Evolutionary conservation across 2,888 invertebrate genomes (phyloP).

Genomic region (Agrilus cyanescens): DNA sequence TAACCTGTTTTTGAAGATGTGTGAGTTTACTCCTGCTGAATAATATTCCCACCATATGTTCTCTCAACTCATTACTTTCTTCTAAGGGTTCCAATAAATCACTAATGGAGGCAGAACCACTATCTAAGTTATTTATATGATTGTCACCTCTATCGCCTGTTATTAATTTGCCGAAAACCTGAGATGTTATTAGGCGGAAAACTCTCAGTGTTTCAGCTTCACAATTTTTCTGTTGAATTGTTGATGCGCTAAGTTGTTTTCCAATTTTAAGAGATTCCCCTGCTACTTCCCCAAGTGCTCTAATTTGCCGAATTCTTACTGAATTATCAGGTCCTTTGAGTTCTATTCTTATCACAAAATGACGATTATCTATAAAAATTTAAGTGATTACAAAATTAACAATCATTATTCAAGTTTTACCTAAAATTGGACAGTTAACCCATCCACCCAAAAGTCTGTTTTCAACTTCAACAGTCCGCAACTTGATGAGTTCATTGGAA

Average conservation of each 20-base stretch:
- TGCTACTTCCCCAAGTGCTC: slow-evolving; percentile 52
- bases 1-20: slow-evolving; percentile 81
- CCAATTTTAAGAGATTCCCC: slow-evolving; percentile 42
- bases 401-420: slow-evolving; percentile 32
- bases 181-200: slow-evolving; percentile 81
- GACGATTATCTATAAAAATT: slow-evolving; percentile 7
- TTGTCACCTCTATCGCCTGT: slow-evolving; percentile 47
- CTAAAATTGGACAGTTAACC: slow-evolving; percentile 74
- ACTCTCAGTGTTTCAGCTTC: slow-evolving; percentile 87
- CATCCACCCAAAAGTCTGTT: slow-evolving; percentile 67
- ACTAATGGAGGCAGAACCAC: slow-evolving; percentile 25
- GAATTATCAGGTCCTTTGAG: slow-evolving; percentile 86
- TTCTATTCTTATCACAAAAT: slow-evolving; percentile 62
- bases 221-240: slow-evolving; percentile 75
- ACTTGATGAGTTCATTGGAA: slow-evolving; percentile 66
- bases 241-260: slow-evolving; percentile 41
- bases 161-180: slow-evolving; percentile 85
- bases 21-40: slow-evolving; percentile 90
- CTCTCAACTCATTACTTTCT: slow-evolving; percentile 52
- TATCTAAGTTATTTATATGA: slow-evolving; percentile 23
- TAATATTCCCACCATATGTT: slow-evolving; percentile 93
- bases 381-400: not conserved
- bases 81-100: slow-evolving; percentile 36
- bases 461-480: slow-evolving; percentile 80
- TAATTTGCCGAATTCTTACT: slow-evolving; percentile 75